A percentile compares a stretch with the other conserved stretches of the same genome.
These are phyloP conservation scores for Leptinotarsa lineolata DNA, from an alignment of 1,140 invertebrate species.

Conservation along the genomic window DNA sequence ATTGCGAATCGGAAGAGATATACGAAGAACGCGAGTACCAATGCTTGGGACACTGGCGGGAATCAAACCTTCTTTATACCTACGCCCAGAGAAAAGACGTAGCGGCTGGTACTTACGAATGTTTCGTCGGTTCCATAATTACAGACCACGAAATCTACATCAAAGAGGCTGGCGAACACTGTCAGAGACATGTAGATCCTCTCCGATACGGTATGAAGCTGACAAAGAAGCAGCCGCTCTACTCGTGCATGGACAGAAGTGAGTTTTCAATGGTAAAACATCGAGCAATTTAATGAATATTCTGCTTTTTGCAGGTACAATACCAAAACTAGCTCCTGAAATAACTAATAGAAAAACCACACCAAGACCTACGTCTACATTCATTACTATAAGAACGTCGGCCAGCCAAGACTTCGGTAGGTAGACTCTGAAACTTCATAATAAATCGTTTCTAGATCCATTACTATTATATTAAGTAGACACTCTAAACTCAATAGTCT, in stretches of 20 bases:
- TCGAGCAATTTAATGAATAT: slow-evolving; percentile 3
- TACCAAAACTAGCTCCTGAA: slow-evolving; percentile 11
- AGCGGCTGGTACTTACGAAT: slow-evolving; percentile 66
- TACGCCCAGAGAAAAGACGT: slow-evolving; percentile 71
- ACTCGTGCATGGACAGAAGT: slow-evolving; percentile 37
- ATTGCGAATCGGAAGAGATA: slow-evolving; percentile 65
- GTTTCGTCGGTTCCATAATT: slow-evolving; percentile 72
- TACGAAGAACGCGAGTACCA: slow-evolving; percentile 74
- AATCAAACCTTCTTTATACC: slow-evolving; percentile 69
- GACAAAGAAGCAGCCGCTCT: slow-evolving; percentile 40
- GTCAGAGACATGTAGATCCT: slow-evolving; percentile 67
- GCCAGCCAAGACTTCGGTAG: slow-evolving; percentile 21
- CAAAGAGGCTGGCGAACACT: slow-evolving; percentile 73
- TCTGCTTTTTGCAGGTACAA: slow-evolving; percentile 16
- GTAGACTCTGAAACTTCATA: background rate
- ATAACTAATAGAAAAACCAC: slow-evolving; percentile 9
- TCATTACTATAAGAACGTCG: slow-evolving; percentile 24
- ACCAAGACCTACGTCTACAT: slow-evolving; percentile 15
- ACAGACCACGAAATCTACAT: slow-evolving; percentile 64
- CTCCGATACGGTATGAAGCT: slow-evolving; percentile 69
- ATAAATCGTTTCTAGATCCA: too few relatives aligned
- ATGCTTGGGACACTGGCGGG: slow-evolving; percentile 74
- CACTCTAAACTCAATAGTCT: too few relatives aligned
- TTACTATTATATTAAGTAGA: too few relatives aligned
- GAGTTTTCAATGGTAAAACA: slow-evolving; percentile 4